These are phyloP conservation scores for fruit fly (Drosophila melanogaster) DNA, from an alignment of 1,140 invertebrate species.

Conservation along the genomic window DNA sequence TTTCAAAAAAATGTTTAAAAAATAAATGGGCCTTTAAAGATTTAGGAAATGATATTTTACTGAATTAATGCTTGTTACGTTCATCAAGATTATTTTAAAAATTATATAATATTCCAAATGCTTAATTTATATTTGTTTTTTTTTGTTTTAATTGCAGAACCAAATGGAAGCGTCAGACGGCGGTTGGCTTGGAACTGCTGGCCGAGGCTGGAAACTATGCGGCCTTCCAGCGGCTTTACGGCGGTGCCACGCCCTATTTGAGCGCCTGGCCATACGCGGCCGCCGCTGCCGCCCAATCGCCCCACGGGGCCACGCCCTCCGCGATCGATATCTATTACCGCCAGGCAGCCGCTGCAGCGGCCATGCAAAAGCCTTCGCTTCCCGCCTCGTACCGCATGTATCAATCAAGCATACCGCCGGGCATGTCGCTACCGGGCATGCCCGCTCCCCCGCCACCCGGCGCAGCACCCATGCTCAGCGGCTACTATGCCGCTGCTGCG, in stretches of 20 bases:
- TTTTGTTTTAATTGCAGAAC: constrained; percentile 89
- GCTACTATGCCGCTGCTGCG: constrained; percentile 71
- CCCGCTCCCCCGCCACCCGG: constrained; percentile 62
- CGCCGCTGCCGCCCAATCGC: constrained; percentile 86
- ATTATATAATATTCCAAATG: neutral
- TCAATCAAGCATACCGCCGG: constrained; percentile 66
- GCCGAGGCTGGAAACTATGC: constrained; percentile 98
- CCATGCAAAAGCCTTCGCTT: constrained; percentile 92
- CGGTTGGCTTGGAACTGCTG: constrained; percentile 97
- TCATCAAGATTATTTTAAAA: too few species aligned
- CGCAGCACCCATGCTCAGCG: constrained; percentile 64
- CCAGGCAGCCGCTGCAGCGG: constrained; percentile 87
- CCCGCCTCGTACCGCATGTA: constrained; percentile 88
- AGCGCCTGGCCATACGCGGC: constrained; percentile 87
- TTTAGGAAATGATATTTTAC: too few species aligned
- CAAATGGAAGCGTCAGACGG: constrained; percentile 99
- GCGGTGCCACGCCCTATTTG: constrained; percentile 87
- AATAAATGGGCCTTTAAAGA: neutral
- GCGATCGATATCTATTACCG: constrained; percentile 92
- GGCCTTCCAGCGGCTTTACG: constrained; percentile 97
- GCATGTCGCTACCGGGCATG: constrained; percentile 66
- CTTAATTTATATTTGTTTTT: neutral
- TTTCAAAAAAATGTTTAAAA: neutral
- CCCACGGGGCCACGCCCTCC: constrained; percentile 86
- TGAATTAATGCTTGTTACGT: too few species aligned